phyloP scores from a whole-genome alignment of 2,113 vertebrate genomes.

The Aphelocoma coerulescens region DNA sequence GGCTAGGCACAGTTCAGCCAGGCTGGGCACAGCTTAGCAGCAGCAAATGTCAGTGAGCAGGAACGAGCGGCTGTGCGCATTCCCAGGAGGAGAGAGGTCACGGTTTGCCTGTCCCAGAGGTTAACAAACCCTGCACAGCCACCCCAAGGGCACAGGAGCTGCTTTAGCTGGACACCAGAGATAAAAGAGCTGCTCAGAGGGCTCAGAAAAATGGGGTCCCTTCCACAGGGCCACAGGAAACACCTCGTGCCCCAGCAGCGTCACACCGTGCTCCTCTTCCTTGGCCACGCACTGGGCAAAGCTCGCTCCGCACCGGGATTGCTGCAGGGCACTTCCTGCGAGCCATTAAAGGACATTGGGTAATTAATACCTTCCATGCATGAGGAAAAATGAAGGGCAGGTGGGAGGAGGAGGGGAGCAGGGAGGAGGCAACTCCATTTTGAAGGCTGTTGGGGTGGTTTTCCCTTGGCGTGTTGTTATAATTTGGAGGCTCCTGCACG shows the following conservation, averaged over 20 bases:
- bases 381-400: constrained; percentile 36
- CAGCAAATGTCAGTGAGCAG: not conserved
- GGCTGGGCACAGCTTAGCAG: not conserved
- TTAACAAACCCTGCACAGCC: not conserved
- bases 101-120: not conserved
- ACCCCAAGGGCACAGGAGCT: not conserved
- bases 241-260: not conserved
- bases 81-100: not conserved
- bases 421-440: not conserved
- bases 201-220: not conserved
- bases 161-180: not conserved
- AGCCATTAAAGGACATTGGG: not conserved
- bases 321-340: constrained; percentile 40
- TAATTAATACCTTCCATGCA: constrained; percentile 58
- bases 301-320: not conserved
- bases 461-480: not conserved
- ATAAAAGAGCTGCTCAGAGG: not conserved
- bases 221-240: not conserved
- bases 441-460: not conserved
- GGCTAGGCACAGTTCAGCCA: not conserved
- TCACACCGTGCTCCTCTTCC: not conserved
- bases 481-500: accelerated
- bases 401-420: constrained; percentile 6
- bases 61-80: not conserved
- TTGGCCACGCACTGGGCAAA: not conserved